Base-by-base conservation (phyloP, 2,797 vertebrate genomes). In the Apogon talboti region DNA sequence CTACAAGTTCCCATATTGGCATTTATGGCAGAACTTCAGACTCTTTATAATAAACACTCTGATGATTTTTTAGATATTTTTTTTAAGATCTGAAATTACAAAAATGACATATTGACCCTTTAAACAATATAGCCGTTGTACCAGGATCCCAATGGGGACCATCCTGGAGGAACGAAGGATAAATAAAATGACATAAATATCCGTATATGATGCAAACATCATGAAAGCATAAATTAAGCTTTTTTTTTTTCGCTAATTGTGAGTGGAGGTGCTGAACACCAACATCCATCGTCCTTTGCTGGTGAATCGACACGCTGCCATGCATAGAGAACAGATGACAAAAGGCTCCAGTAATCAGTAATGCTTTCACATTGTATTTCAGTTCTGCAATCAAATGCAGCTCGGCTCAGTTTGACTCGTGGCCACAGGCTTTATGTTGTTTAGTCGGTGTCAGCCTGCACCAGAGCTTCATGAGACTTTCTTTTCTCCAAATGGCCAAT, bases 361-460 rank as follows among this genome's bases (percentile, higher is more conserved):
- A 58, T 35, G 44, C 43, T 51, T 15, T 49, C 59, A 13, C 42
- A 30, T 44, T 53, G 18, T 40, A 24, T 64, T 59, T 46, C 19
- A 58, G 42, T 14, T 16, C n/a, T 19, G 13, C 38, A 49, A 61
- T 56, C 18, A 54, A 46, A 51, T 10, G 8, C 18, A 35, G 40
- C 33, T 41, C 50, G 62, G 44, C 44, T 62, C 16, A 15, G 41
- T 54, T 40, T 58, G 43, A 67, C 53, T 58, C 6, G 3, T 10
- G 37, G 16, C 44, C 37, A 33, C 28, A 21, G 38, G 41, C 62
- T 60, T 41, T 14, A n/a, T 44, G n/a, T 38, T 53, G 35, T 64
- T 38, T 19, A n/a, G 10, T 68, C 38, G 13, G 11, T 28, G 7
- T 14, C 12, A 44, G 14, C 12, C 38, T 59, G 43, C 19, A 40